phyloP scores from a whole-genome alignment of 2,113 vertebrate genomes.

The Barnardius zonarius region DNA sequence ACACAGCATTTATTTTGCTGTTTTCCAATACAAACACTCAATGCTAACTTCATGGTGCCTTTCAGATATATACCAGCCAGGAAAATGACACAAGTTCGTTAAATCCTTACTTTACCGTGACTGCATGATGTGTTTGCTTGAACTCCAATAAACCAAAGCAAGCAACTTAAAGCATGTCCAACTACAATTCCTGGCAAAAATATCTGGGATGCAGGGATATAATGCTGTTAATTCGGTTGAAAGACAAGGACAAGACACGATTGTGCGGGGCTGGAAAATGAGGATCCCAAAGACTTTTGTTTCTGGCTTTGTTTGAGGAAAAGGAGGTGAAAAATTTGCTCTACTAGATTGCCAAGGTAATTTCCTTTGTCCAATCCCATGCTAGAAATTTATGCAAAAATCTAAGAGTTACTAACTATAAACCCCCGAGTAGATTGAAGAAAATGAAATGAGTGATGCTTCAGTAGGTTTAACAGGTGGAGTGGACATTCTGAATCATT shows the following conservation, averaged over 20 bases:
- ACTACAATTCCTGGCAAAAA: not conserved
- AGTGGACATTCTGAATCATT: not conserved
- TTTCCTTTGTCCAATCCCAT: not conserved
- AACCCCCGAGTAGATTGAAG: not conserved
- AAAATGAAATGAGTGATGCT: not conserved
- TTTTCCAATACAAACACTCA: not conserved
- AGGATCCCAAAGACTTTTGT: not conserved
- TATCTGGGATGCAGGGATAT: not conserved
- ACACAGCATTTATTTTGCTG: not conserved
- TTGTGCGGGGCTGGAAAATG: not conserved
- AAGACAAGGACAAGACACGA: not conserved
- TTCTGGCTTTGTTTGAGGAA: not conserved
- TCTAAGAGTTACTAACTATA: not conserved
- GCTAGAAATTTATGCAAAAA: not conserved
- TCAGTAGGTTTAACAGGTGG: not conserved
- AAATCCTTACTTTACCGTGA: not conserved
- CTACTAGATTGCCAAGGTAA: not conserved
- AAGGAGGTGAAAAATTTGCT: not conserved
- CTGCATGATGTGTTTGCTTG: not conserved
- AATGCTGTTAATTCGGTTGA: not conserved
- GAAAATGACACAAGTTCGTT: not conserved
- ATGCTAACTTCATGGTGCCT: not conserved
- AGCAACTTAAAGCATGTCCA: not conserved
- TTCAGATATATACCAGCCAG: not conserved
- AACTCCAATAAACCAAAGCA: not conserved